These are phyloP conservation scores for Pheosia tremula DNA, from an alignment of 2,888 invertebrate genomes.

Conservation along the genomic window DNA sequence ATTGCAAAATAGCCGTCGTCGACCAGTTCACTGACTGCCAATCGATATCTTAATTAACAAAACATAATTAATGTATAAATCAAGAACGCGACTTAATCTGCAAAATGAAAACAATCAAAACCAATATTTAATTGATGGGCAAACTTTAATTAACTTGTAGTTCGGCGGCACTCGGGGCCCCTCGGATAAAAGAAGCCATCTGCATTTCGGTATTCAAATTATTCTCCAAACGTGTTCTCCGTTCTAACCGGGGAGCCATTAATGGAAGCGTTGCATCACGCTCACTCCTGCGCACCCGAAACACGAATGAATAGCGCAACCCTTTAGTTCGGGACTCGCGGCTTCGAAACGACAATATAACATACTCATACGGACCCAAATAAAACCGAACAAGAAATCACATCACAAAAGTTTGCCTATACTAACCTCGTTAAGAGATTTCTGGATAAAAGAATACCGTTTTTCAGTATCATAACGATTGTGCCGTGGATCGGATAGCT, in stretches of 20 bases:
- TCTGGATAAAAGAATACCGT: conserved; percentile 83
- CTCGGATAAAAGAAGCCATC: conserved; percentile 82
- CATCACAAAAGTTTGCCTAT: conserved; percentile 84
- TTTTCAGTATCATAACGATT: conserved; percentile 83
- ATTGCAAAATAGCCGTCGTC: conserved; percentile 37
- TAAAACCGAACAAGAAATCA: conserved; percentile 77
- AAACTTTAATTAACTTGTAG: conserved; percentile 84
- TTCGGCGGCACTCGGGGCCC: conserved; percentile 65
- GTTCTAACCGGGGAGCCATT: conserved; percentile 59
- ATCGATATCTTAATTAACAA: conserved; percentile 63
- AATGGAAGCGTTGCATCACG: conserved; percentile 70
- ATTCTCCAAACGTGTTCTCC: conserved; percentile 81
- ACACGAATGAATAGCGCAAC: conserved; percentile 65
- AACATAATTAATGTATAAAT: conserved; percentile 65
- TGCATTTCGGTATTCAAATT: conserved; percentile 84
- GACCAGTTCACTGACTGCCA: conserved; percentile 37
- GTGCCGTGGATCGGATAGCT: conserved; percentile 80
- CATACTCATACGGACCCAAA: conserved; percentile 78
- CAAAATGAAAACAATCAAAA: conserved; percentile 78
- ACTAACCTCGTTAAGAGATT: conserved; percentile 84
- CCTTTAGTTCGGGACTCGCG: conserved; percentile 56
- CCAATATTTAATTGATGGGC: conserved; percentile 83
- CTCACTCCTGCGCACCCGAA: conserved; percentile 75
- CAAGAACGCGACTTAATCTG: conserved; percentile 68
- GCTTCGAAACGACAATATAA: conserved; percentile 69